These are phyloP conservation scores for Delichon dasypus DNA, from an alignment of 2,797 vertebrate species.

Conservation along the genomic window DNA sequence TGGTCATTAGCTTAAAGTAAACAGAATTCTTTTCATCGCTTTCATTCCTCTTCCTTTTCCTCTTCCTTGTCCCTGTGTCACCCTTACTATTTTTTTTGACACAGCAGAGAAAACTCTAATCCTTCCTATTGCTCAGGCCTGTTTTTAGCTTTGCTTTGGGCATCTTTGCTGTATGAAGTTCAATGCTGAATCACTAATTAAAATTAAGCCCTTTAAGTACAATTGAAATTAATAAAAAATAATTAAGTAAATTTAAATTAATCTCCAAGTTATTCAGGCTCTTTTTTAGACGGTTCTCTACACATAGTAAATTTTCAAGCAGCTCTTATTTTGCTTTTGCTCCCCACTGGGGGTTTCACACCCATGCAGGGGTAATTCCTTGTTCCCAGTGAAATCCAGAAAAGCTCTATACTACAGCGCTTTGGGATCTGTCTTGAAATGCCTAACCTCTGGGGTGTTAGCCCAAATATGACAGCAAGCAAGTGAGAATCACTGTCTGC, in stretches of 20 bases:
- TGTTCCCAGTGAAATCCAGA: background rate
- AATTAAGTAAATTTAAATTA: background rate
- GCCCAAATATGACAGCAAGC: background rate
- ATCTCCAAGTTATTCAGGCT: background rate
- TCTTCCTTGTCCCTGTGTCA: background rate
- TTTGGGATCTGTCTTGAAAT: background rate
- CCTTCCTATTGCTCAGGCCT: background rate
- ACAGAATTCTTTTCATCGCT: background rate
- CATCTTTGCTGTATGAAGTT: background rate
- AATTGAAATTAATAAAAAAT: background rate
- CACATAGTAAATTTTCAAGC: background rate
- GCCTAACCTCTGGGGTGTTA: background rate
- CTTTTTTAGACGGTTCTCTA: background rate
- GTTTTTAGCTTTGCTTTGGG: background rate
- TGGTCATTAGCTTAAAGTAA: background rate
- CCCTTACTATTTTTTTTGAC: background rate
- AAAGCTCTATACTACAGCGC: background rate
- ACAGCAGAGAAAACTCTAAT: background rate
- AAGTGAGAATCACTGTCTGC: background rate
- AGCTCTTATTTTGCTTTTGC: background rate
- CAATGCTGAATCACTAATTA: background rate
- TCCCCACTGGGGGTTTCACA: background rate
- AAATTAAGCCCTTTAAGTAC: background rate
- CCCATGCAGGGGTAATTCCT: background rate
- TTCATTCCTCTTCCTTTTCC: slow-evolving; percentile 32